Base-by-base conservation (phyloP, 2,113 vertebrate species). In the Archocentrus centrarchus region DNA sequence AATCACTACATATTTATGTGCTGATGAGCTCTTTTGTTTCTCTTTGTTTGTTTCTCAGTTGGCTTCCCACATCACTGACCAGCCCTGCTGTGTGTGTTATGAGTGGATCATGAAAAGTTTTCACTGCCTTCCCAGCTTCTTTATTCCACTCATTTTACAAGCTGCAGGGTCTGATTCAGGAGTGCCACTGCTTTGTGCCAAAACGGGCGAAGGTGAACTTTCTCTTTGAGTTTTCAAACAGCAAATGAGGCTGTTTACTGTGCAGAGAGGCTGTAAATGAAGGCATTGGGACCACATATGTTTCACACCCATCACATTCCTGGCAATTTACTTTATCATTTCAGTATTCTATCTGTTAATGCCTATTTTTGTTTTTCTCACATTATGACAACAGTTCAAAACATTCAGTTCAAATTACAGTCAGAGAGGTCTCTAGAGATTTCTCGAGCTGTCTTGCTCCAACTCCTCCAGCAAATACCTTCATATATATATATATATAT, bases 71-170 rank as follows among this genome's bases (percentile, higher is more conserved):
- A 58, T 84, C 44, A 75, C 47, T 15, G 22, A 78, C 75, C 79
- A 59, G 24, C 78, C 55, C 55, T 2, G 7, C 77, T 55, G 62
- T n/a, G 77, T 79, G 79, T 75, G 64, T 86, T 59, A 60, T 50
- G 73, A 85, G 75, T 17, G 44, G 55, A 55, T 79, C 77, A 62
- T 90, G 81, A 90, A 87, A 84, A n/a, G 53, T 83, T 91, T 93
- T 90, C 57, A 87, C 39, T 75, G 81, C 64, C 41, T 57, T 87
- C 57, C 41, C 35, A 62, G 63, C 60, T 59, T 80, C 61, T 89
- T 86, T 81, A 84, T 79, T 88, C 55, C 20, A 22, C 44, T 75
- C 39, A 64, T 62, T 89, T 90, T 89, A 89, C 62, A 64, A 80
- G 83, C 85, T 79, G 80, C 63, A n/a, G 61, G 59, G 41, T 79